These are phyloP conservation scores for Drosophila mayaguana DNA, from an alignment of 2,888 invertebrate species.

Conservation along the genomic window DNA sequence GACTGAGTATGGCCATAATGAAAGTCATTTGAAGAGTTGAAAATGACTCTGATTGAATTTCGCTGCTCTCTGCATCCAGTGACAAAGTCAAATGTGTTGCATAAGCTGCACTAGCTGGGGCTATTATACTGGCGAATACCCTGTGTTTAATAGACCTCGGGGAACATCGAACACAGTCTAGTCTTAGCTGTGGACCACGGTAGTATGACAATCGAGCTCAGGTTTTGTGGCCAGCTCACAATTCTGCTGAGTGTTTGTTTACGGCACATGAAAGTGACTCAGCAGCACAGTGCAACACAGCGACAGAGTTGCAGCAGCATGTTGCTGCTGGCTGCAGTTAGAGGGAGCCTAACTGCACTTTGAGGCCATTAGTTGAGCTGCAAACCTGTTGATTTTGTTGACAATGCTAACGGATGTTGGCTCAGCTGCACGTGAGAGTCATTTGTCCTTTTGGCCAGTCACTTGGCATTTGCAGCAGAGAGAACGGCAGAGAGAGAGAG, in stretches of 20 bases:
- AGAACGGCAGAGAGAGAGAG: not conserved
- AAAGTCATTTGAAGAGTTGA: slow-evolving; percentile 22
- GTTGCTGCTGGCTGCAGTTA: slow-evolving; percentile 8
- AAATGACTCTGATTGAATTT: slow-evolving; percentile 45
- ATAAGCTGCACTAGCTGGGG: not conserved
- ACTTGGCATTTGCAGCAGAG: slow-evolving; percentile 18
- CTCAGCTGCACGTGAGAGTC: slow-evolving; percentile 70
- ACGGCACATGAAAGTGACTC: slow-evolving; percentile 53
- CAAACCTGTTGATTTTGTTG: slow-evolving; percentile 61
- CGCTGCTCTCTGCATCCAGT: slow-evolving; percentile 49
- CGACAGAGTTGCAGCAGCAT: slow-evolving; percentile 37
- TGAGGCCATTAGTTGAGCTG: slow-evolving; percentile 60
- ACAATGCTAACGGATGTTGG: slow-evolving; percentile 71
- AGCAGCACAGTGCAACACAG: slow-evolving; percentile 56
- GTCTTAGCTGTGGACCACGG: too few species aligned
- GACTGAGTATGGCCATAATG: slow-evolving; percentile 1
- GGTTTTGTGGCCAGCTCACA: slow-evolving; percentile 12
- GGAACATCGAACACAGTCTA: not conserved
- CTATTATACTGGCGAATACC: slow-evolving; percentile 10
- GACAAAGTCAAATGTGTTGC: slow-evolving; percentile 30
- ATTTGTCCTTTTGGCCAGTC: slow-evolving; percentile 61
- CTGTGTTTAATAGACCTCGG: not conserved
- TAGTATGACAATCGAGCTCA: slow-evolving; percentile 11
- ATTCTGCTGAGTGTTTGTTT: slow-evolving; percentile 31
- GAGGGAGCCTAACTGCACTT: slow-evolving; percentile 67